These are phyloP conservation scores for Geopemphigus sp. DNA, from an alignment of 1,140 invertebrate genomes.

Conservation along the genomic window DNA sequence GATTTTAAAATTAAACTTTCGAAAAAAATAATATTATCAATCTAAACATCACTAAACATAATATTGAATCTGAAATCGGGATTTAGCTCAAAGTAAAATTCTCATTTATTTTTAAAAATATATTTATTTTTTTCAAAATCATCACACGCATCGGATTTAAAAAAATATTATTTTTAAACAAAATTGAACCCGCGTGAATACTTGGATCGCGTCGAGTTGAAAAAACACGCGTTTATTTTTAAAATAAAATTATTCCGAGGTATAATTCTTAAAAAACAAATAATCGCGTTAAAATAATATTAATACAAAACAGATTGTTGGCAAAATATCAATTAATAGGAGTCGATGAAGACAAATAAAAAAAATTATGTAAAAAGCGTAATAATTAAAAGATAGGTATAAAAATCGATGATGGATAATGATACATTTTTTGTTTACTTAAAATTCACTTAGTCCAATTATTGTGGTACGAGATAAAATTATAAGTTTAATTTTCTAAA, in stretches of 20 bases:
- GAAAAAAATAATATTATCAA: too few species aligned
- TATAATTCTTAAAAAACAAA: constrained; percentile 6
- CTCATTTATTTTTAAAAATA: neutral
- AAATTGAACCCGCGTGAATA: neutral
- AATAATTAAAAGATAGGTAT: constrained; percentile 12
- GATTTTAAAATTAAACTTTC: too few species aligned
- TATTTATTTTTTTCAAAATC: constrained; percentile 8
- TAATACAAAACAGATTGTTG: constrained; percentile 36
- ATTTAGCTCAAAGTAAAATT: constrained; percentile 7
- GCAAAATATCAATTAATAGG: neutral
- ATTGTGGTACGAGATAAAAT: too few species aligned
- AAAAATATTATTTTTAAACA: constrained; percentile 24
- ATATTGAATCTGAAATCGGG: neutral
- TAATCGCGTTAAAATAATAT: constrained; percentile 31
- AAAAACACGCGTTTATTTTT: constrained; percentile 42
- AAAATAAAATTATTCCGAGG: constrained; percentile 38
- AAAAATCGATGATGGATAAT: neutral
- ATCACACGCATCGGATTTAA: neutral
- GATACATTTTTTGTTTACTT: too few species aligned
- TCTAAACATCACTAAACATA: neutral
- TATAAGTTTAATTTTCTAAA: too few species aligned
- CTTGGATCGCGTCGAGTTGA: constrained; percentile 3
- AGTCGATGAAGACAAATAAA: neutral
- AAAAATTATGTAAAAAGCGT: neutral
- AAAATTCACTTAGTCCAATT: too few species aligned